Evolutionary conservation across 2,113 vertebrate species (phyloP), one percentile per base, ranked within the genome.

Genomic region (Hemicordylus capensis): DNA sequence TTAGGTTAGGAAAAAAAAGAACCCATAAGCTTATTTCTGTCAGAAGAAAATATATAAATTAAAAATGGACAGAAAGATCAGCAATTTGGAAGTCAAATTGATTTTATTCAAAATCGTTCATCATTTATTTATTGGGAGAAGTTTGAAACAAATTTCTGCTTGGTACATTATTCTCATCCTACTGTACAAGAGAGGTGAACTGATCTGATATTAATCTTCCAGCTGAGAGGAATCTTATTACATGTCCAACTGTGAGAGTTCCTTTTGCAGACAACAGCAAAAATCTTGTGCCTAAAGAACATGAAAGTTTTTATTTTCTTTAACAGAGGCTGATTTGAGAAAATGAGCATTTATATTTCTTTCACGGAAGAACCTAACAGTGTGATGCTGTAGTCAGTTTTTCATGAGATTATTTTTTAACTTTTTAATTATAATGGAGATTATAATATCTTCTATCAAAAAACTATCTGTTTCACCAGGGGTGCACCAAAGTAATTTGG

Each of bases 191-290:
- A 83, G 67, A 79, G 34, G 48, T 84, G 67, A 76, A 37, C 26
- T 86, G 64, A 66, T 76, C 48, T 51, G 61, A 81, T 76, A 83
- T 72, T 89, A 80, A 79, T 82, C 77, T 85, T 90, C 82, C 80
- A 88, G 72, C 69, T 80, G 78, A 84, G 63, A 91, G 63, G 80
- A 87, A 76, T 3, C 2, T 81, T 92, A 87, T 5, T 83, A 74
- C 85, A 72, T 85, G 83, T 87, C 72, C 85, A 90, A 2, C 37
- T 88, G 67, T 78, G 90, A 79, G 58, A 86, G 83, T 0, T 78
- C 17, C 78, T 92, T 89, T 85, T 88, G 88, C 69, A 86, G 44
- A 92, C 75, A 93, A 63, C 59, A 90, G 90, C 89, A 93, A 84
- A 89, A 88, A 78, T 59, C 15, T 80, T 86, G 58, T 85, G 54